Percentiles rank a stretch among this genome's conserved stretches.
phyloP scores from a whole-genome alignment of 2,888 invertebrate genomes.

The Macrosiphum euphorbiae region DNA sequence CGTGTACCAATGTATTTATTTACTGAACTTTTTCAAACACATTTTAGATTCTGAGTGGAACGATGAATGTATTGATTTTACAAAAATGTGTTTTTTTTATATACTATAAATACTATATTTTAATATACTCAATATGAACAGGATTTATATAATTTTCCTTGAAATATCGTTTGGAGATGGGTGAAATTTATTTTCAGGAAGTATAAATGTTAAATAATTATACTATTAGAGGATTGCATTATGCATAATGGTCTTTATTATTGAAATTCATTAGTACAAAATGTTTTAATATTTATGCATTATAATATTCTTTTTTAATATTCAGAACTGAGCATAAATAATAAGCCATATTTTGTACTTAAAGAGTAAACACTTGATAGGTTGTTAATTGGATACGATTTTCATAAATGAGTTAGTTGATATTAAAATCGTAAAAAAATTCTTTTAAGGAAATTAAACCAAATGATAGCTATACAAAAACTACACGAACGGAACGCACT shows the following conservation, averaged over 20 bases:
- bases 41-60: too few relatives aligned
- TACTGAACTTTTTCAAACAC: background rate
- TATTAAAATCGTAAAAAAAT: background rate
- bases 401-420: background rate
- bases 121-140: background rate
- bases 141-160: background rate
- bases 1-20: background rate
- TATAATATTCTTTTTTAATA: background rate
- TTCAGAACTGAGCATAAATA: background rate
- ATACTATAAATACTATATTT: too few relatives aligned
- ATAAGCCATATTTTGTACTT: background rate
- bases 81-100: too few relatives aligned
- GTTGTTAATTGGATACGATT: background rate
- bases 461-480: background rate
- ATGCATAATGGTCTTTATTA: background rate
- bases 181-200: background rate
- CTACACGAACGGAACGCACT: background rate
- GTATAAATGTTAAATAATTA: background rate
- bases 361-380: background rate
- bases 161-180: background rate
- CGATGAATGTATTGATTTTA: too few relatives aligned
- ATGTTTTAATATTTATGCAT: background rate
- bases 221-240: background rate
- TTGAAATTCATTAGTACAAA: background rate
- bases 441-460: background rate